Evolutionary conservation across 2,888 invertebrate genomes (phyloP).

Genomic region (Herminia tarsipennalis): DNA sequence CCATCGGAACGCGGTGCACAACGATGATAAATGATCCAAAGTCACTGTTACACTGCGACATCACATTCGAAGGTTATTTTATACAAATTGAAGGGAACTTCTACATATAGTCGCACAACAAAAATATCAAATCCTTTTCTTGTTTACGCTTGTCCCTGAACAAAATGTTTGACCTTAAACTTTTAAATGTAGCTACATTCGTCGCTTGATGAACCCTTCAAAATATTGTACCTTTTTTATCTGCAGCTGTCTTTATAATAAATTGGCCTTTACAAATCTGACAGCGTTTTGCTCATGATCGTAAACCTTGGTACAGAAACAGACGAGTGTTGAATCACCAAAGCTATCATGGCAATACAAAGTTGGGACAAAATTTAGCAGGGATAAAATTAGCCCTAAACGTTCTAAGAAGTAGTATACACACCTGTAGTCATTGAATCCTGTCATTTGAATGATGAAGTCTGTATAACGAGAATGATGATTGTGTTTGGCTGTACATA

Average conservation of each 20-base stretch:
- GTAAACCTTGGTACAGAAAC: constrained; percentile 21
- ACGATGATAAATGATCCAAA: constrained; percentile 50
- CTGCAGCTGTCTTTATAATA: constrained; percentile 27
- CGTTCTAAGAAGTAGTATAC: constrained; percentile 51
- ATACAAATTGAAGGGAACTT: constrained; percentile 43
- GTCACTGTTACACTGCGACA: constrained; percentile 36
- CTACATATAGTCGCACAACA: constrained; percentile 16
- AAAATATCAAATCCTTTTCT: constrained; percentile 45
- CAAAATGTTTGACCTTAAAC: constrained; percentile 45
- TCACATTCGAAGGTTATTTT: constrained; percentile 40
- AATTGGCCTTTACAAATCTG: constrained; percentile 20
- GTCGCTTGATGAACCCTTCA: constrained; percentile 37
- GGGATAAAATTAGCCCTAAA: constrained; percentile 35
- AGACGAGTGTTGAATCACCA: constrained; percentile 17
- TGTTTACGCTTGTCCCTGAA: constrained; percentile 40
- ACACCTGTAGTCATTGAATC: constrained; percentile 57
- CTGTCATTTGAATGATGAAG: constrained; percentile 48
- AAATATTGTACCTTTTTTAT: constrained; percentile 28
- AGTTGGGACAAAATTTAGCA: constrained; percentile 25
- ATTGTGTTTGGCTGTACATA: constrained; percentile 51
- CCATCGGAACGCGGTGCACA: constrained; percentile 35
- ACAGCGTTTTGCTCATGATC: constrained; percentile 17
- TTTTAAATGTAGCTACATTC: constrained; percentile 39
- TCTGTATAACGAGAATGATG: constrained; percentile 49
- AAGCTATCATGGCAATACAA: constrained; percentile 22